Percentiles rank a stretch among this genome's conserved stretches.
Evolutionary conservation across 2,888 invertebrate genomes (phyloP).

Genomic region (Ophion ellenae): DNA sequence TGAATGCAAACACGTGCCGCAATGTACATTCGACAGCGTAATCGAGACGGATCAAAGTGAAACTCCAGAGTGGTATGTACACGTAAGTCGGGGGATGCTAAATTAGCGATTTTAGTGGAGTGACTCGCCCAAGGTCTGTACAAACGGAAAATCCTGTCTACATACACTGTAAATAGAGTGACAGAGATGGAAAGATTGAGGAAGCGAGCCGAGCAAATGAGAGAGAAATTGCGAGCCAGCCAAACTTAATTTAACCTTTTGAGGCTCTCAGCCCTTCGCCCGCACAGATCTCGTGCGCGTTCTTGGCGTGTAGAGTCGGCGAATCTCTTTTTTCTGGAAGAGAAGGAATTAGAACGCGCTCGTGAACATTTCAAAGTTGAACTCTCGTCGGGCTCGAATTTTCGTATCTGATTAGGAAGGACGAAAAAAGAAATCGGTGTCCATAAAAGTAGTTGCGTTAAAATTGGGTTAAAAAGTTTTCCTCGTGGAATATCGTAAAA

Average conservation of each 20-base stretch:
- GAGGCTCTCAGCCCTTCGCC: background rate
- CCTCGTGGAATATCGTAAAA: no score
- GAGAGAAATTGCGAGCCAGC: conserved; percentile 8
- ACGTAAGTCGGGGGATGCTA: conserved; percentile 19
- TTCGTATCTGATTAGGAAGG: no score
- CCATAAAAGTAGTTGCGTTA: no score
- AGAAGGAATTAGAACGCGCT: background rate
- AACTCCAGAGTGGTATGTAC: conserved; percentile 27
- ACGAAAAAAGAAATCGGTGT: no score
- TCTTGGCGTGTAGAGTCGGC: background rate
- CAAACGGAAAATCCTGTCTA: conserved; percentile 22
- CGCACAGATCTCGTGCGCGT: background rate
- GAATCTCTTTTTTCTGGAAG: background rate
- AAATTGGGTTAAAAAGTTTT: no score
- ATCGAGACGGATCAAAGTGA: conserved; percentile 43
- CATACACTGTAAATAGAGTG: conserved; percentile 21
- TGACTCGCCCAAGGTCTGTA: conserved; percentile 4
- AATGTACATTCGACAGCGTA: conserved; percentile 4
- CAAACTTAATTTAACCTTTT: conserved; percentile 27
- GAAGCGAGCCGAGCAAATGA: background rate
- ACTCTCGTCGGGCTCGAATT: no score
- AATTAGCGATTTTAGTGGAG: conserved; percentile 37
- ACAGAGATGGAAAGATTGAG: conserved; percentile 21
- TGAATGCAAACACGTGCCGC: background rate
- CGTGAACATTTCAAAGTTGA: no score